Evolutionary conservation across 2,113 vertebrate species (phyloP), one percentile per base, ranked within the genome.

Genomic region (human (Homo sapiens)): DNA sequence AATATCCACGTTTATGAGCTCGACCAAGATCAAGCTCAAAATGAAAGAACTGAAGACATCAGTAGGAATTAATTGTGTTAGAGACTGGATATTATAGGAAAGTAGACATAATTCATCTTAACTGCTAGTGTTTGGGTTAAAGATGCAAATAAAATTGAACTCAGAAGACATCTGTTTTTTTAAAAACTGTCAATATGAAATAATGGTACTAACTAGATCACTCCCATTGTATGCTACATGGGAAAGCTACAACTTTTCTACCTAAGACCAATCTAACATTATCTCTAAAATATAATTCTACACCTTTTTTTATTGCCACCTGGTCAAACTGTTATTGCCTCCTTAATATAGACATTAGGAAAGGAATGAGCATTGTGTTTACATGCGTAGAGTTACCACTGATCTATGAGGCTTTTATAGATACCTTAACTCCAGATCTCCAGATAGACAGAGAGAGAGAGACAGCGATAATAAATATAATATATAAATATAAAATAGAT

Each of bases 371-470:
- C 38, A 22, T n/a, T 45, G 17, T 20, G 10, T 11, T 59, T 57
- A 18, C 8, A 1, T 23, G 38, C 5, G 0, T 4, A 18, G 30
- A 20, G 1, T 20, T 22, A 27, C 9, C 16, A 3, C 16, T 32
- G 22, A 30, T 16, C 1, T 13, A 0, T 40, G 20, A 0, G 11
- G 59, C 2, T 8, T 0, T 5, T 43, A 43, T 10, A 13, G 2
- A 66, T 43, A 43, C n/a, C 18, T 10, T 13, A 6, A 43, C 23
- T 30, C 38, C 64, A 9, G 6, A 52, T 10, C 66, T 1, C 2
- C 32, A 11, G 59, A 30, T 11, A 57, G 55, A 50, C 12, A 50
- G 55, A 57, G 55, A 50, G 55, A 57, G 55, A 61, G 25, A 59
- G 57, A 64, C n/a, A n/a, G n/a, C n/a, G 27, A 64, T 27, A 30